phyloP scores from a whole-genome alignment of 2,113 vertebrate species.

The Heliornis fulica region DNA sequence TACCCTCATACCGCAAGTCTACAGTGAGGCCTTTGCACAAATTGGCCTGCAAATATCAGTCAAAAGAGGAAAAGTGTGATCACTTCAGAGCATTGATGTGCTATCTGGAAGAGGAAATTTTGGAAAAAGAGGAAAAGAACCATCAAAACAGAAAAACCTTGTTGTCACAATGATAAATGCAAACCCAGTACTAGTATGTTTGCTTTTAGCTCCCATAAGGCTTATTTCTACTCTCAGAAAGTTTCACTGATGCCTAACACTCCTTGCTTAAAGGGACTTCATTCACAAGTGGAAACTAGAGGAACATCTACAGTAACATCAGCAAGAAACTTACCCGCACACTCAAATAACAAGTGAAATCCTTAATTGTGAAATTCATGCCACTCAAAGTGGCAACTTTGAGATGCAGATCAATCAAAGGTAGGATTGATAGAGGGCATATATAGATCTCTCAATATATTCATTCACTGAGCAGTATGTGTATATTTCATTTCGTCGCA shows the following conservation, averaged over 20 bases:
- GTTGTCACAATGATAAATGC: not conserved
- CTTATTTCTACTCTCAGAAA: not conserved
- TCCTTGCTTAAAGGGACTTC: not conserved
- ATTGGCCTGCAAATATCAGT: not conserved
- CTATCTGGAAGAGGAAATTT: not conserved
- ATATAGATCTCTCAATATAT: not conserved
- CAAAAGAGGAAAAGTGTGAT: not conserved
- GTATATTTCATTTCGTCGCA: not conserved
- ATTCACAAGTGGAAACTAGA: not conserved
- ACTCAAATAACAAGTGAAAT: slow-evolving; percentile 11
- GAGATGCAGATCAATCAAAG: slow-evolving; percentile 28
- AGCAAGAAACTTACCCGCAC: slow-evolving; percentile 15
- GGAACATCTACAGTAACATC: not conserved
- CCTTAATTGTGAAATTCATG: slow-evolving; percentile 23
- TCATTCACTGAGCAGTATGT: not conserved
- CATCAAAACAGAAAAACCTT: not conserved
- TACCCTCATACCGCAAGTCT: not conserved
- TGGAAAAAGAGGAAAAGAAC: not conserved
- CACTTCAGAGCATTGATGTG: not conserved
- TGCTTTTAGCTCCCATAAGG: not conserved
- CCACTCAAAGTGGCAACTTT: slow-evolving; percentile 28
- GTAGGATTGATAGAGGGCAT: not conserved
- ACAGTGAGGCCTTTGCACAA: not conserved
- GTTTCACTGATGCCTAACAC: not conserved
- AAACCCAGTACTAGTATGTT: not conserved